phyloP scores from a whole-genome alignment of 2,888 invertebrate genomes.

The Galeruca laticollis region DNA sequence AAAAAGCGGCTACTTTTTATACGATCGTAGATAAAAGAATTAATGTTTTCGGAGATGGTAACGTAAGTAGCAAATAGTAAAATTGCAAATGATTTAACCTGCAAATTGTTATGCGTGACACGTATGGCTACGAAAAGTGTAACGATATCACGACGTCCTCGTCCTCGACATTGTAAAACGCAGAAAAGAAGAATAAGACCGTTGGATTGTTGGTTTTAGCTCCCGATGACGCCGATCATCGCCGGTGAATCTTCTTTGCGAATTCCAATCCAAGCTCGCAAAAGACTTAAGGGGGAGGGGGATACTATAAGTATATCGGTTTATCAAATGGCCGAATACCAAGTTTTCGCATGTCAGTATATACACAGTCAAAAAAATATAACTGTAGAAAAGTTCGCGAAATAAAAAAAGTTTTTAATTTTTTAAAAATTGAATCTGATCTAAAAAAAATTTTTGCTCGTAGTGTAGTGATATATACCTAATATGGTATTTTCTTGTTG shows the following conservation, averaged over 20 bases:
- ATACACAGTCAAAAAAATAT: constrained; percentile 53
- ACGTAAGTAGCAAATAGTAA: no score
- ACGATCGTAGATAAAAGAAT: no score
- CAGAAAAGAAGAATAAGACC: constrained; percentile 29
- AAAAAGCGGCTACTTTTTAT: no score
- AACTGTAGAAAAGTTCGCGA: constrained; percentile 17
- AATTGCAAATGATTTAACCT: no score
- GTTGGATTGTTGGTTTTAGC: constrained; percentile 25
- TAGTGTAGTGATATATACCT: background rate
- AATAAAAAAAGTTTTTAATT: background rate
- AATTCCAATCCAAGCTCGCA: constrained; percentile 45
- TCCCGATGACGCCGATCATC: constrained; percentile 25
- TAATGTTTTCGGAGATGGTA: no score
- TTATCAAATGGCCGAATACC: constrained; percentile 56
- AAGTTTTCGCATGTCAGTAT: constrained; percentile 54
- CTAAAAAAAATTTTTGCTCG: background rate
- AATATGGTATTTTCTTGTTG: background rate
- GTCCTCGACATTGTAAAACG: constrained; percentile 34
- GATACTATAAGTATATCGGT: constrained; percentile 62
- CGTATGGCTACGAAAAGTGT: constrained; percentile 19
- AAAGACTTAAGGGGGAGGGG: constrained; percentile 53
- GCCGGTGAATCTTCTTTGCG: constrained; percentile 46
- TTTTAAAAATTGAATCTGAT: background rate
- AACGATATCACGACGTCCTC: constrained; percentile 26
- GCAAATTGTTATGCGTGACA: background rate